phyloP scores from a whole-genome alignment of 2,888 invertebrate genomes.

The Ramazzottius varieornatus region DNA sequence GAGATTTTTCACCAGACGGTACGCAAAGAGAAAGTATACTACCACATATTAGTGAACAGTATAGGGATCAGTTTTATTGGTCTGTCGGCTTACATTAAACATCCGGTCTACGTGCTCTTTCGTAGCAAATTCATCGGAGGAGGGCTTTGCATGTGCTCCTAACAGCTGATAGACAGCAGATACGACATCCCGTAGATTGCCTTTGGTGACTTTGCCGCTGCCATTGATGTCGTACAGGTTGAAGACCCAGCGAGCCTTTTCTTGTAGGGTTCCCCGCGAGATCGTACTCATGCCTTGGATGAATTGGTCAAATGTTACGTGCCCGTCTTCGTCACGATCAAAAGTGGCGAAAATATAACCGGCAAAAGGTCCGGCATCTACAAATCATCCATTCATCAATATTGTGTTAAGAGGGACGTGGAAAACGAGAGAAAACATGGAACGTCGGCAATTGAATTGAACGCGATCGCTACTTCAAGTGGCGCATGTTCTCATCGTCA shows the following conservation, averaged over 20 bases:
- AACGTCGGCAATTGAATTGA: background rate
- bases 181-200: background rate
- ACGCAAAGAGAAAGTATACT: no score
- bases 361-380: background rate
- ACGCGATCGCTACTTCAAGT: background rate
- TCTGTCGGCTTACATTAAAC: background rate
- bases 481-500: no score
- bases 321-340: constrained; percentile 5
- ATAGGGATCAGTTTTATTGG: background rate
- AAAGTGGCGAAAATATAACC: background rate
- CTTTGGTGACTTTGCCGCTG: background rate
- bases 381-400: background rate
- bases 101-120: background rate
- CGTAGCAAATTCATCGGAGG: background rate
- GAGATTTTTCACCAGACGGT: no score
- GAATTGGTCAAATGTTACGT: constrained; percentile 4
- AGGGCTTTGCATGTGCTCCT: background rate
- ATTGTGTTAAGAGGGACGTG: background rate
- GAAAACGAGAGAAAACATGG: background rate
- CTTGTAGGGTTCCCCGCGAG: background rate
- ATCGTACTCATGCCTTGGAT: background rate
- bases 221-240: constrained; percentile 1
- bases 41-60: no score
- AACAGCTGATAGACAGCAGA: background rate
- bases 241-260: background rate